Conservation (phyloP, 2,888 invertebrate genomes). For the Tipula unca region DNA sequence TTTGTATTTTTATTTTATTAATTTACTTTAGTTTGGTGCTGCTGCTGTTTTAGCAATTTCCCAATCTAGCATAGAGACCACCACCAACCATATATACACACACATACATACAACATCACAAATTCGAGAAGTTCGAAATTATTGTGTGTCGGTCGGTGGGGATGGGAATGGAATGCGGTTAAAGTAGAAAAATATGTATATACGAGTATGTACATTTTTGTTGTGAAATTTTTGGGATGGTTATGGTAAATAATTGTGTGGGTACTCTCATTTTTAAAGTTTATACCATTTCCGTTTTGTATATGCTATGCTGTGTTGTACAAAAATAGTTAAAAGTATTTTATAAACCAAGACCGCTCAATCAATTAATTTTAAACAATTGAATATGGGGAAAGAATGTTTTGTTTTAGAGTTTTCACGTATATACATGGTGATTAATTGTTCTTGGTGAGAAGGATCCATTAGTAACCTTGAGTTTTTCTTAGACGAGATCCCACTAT, state of each 20-base stretch:
- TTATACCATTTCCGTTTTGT: not conserved
- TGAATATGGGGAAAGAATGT: too few relatives aligned
- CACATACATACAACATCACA: not conserved
- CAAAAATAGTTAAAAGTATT: not conserved
- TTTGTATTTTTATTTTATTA: not conserved
- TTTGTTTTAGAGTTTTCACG: too few relatives aligned
- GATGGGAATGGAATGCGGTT: not conserved
- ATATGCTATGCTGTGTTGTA: not conserved
- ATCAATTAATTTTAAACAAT: not conserved
- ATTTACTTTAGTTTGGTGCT: constrained; percentile 16
- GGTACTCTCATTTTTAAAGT: not conserved
- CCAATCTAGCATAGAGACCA: not conserved
- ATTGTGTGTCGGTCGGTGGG: not conserved
- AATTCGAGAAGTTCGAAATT: not conserved
- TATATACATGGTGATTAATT: too few relatives aligned
- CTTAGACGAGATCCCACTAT: too few relatives aligned
- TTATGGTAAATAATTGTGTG: not conserved
- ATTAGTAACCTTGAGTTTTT: too few relatives aligned
- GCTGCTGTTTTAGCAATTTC: not conserved
- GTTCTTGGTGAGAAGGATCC: too few relatives aligned
- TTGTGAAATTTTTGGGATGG: not conserved
- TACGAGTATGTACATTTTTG: not conserved
- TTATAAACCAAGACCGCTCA: not conserved
- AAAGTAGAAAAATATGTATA: not conserved
- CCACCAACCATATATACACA: not conserved